phyloP scores from a whole-genome alignment of 2,797 vertebrate genomes.

The Halcyon smyrnensis region DNA sequence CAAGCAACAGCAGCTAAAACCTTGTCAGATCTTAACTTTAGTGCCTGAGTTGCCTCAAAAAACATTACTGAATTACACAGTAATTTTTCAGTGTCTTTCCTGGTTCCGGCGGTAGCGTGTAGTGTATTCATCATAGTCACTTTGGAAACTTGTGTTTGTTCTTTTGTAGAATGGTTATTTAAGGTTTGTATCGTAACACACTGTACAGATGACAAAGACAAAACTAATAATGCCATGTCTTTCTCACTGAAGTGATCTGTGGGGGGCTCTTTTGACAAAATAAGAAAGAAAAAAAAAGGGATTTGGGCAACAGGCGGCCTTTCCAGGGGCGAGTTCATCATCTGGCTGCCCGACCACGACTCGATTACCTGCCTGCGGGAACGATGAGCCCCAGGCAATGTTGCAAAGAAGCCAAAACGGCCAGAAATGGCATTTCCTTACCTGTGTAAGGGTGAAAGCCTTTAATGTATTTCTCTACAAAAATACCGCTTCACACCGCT shows the following conservation, averaged over 20 bases:
- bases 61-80: constrained; percentile 24
- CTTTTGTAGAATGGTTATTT: constrained; percentile 58
- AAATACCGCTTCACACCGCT: constrained; percentile 36
- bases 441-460: constrained; percentile 56
- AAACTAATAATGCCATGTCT: background rate
- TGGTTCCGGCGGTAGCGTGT: constrained; percentile 38
- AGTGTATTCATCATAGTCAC: constrained; percentile 6
- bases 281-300: background rate
- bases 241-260: constrained; percentile 3
- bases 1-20: background rate
- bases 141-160: constrained; percentile 42
- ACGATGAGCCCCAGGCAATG: background rate
- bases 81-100: constrained; percentile 41
- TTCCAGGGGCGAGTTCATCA: background rate
- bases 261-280: background rate
- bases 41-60: constrained; percentile 66
- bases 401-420: constrained; percentile 52
- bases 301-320: background rate
- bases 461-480: constrained; percentile 43
- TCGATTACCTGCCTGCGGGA: background rate
- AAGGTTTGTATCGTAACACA: constrained; percentile 36
- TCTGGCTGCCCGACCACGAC: background rate
- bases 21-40: background rate
- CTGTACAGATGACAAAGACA: background rate
- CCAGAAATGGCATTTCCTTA: constrained; percentile 60